Base-by-base conservation (phyloP, 2,888 invertebrate genomes). In the Diarsia rubi region DNA sequence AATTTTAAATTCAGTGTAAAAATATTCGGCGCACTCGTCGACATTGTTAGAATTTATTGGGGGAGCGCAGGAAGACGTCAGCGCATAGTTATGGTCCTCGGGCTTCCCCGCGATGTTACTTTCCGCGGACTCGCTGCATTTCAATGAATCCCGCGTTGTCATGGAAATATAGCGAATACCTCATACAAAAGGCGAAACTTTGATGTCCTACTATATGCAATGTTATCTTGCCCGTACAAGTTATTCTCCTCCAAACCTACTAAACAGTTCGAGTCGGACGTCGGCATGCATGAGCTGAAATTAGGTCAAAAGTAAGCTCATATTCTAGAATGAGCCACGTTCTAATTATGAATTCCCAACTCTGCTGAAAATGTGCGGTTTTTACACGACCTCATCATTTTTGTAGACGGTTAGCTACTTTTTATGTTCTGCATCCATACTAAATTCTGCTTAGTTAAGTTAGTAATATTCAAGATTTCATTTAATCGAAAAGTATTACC, bases 31-130 rank as follows among this genome's bases (percentile, higher is more conserved):
- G 82, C 82, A 76, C 79, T 82, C 82, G 69, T 64, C 88, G 87
- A 92, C 91, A 93, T 91, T 92, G 91, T 93, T 84, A 89, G 88
- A 92, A 92, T 93, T 92, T 92, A 93, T 92, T 89, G 90, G 83
- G 83, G 82, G 88, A 88, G 78, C 82, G 86, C 83, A 87, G 84
- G 87, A 88, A 86, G 88, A 87, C 82, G 86, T 84, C 69, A 69
- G 79, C 87, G 87, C 87, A 88, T 88, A 90, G 77, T 82, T 90
- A 87, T 88, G 88, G 86, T 88, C 86, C 86, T 85, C 86, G 88
- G 88, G 89, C 89, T 91, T 89, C 83, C 62, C 65, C 59, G 59
- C 67, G 19, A 86, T 85, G 87, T 89, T 92, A 92, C 89, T 89
- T 89, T 88, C 83, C 85, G 85, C 66, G 84, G 82, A 79, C 85